These are phyloP conservation scores for Lathronympha strigana DNA, from an alignment of 2,888 invertebrate genomes.

Conservation along the genomic window DNA sequence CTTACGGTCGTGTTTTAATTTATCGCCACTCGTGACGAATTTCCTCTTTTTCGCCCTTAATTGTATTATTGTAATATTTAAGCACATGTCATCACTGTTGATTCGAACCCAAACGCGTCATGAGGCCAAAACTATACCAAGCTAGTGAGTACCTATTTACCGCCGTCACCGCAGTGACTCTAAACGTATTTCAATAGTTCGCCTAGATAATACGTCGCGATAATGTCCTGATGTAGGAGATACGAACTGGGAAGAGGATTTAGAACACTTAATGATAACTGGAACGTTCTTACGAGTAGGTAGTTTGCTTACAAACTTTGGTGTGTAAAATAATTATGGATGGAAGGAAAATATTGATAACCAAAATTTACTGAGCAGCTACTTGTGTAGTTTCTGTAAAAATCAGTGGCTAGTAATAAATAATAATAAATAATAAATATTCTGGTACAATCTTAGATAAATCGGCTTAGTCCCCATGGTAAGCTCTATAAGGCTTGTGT, in stretches of 20 bases:
- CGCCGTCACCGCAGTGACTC: slow-evolving; percentile 15
- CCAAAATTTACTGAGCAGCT: no score
- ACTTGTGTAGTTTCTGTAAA: no score
- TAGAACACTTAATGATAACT: slow-evolving; percentile 17
- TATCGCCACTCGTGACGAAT: no score
- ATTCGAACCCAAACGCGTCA: slow-evolving; percentile 34
- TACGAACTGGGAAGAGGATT: slow-evolving; percentile 20
- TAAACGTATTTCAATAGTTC: slow-evolving; percentile 33
- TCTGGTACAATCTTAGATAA: no score
- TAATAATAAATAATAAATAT: no score
- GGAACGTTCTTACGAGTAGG: not conserved
- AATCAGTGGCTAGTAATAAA: no score
- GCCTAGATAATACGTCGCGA: slow-evolving; percentile 21
- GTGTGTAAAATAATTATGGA: not conserved
- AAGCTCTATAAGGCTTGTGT: no score
- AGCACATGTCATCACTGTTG: slow-evolving; percentile 8
- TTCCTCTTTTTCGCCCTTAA: no score
- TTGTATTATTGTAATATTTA: not conserved
- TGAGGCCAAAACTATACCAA: slow-evolving; percentile 34
- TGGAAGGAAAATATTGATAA: no score
- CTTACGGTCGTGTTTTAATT: no score
- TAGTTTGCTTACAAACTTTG: not conserved
- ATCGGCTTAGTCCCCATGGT: no score
- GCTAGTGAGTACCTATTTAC: slow-evolving; percentile 38
- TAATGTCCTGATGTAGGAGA: slow-evolving; percentile 15